Conservation (phyloP, 2,797 vertebrate species). For the Cichlasoma orientale region DNA sequence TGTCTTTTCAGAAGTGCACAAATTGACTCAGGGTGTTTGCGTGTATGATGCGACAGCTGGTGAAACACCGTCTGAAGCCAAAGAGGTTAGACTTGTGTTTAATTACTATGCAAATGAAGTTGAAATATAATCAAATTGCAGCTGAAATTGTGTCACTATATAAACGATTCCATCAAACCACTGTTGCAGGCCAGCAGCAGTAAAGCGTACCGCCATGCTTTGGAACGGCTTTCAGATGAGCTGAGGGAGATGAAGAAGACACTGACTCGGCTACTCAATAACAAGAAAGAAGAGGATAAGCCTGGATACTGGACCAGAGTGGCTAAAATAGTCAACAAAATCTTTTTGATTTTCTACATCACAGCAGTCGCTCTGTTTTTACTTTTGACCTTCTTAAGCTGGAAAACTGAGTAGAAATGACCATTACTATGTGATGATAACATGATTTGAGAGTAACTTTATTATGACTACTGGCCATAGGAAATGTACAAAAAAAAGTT, state of each 20-base stretch:
- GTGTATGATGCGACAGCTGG: constrained; percentile 4
- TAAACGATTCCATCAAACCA: not conserved
- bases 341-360: constrained; percentile 63
- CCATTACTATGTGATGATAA: not conserved
- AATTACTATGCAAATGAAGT: not conserved
- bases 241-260: constrained; percentile 52
- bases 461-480: not conserved
- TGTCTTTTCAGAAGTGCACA: constrained; percentile 45
- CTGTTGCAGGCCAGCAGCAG: constrained; percentile 36
- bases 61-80: constrained; percentile 19
- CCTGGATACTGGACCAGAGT: constrained; percentile 59
- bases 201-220: constrained; percentile 6
- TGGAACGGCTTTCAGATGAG: constrained; percentile 53
- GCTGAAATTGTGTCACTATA: not conserved
- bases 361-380: constrained; percentile 55
- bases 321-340: constrained; percentile 57
- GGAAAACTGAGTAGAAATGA: constrained; percentile 28
- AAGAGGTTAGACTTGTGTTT: constrained; percentile 38
- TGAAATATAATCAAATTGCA: not conserved
- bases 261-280: constrained; percentile 21
- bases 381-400: constrained; percentile 35
- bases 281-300: constrained; percentile 5
- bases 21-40: not conserved
- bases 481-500: not conserved
- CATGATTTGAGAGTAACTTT: not conserved